Percentiles rank a stretch among this genome's conserved stretches.
Conservation (phyloP, 1,140 invertebrate genomes). For the Drosophila kurseongensis region DNA sequence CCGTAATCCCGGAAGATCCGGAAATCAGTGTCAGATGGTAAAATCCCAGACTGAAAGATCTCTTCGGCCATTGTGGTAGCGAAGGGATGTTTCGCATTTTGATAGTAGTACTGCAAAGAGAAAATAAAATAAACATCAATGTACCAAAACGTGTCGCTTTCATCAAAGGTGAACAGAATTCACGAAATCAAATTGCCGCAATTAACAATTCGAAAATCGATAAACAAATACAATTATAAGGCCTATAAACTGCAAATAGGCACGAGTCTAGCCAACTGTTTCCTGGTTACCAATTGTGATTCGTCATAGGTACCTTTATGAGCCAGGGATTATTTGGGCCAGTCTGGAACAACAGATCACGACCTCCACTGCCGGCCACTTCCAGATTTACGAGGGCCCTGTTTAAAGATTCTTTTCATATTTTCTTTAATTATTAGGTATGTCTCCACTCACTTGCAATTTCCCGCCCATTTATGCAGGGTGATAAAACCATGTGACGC, state of each 20-base stretch:
- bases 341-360: constrained; percentile 97
- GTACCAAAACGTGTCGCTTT: constrained; percentile 85
- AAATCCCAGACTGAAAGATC: constrained; percentile 95
- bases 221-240: constrained; percentile 11
- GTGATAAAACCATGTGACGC: constrained; percentile 98
- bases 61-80: constrained; percentile 96
- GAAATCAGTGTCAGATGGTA: constrained; percentile 98
- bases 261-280: neutral
- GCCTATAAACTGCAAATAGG: constrained; percentile 20
- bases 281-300: neutral
- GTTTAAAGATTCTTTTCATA: constrained; percentile 48
- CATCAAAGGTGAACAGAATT: constrained; percentile 35
- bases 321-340: constrained; percentile 97
- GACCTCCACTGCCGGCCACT: constrained; percentile 96
- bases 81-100: constrained; percentile 89
- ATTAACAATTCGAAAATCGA: constrained; percentile 14
- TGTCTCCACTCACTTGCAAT: constrained; percentile 84
- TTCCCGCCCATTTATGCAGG: constrained; percentile 94
- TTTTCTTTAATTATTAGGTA: neutral
- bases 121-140: constrained; percentile 59
- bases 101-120: constrained; percentile 50
- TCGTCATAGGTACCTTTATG: constrained; percentile 86
- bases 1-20: constrained; percentile 96
- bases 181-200: constrained; percentile 87
- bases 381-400: constrained; percentile 97